Evolutionary conservation across 2,113 vertebrate species (phyloP), one percentile per base, ranked within the genome.

Genomic region (Ailurus styani): DNA sequence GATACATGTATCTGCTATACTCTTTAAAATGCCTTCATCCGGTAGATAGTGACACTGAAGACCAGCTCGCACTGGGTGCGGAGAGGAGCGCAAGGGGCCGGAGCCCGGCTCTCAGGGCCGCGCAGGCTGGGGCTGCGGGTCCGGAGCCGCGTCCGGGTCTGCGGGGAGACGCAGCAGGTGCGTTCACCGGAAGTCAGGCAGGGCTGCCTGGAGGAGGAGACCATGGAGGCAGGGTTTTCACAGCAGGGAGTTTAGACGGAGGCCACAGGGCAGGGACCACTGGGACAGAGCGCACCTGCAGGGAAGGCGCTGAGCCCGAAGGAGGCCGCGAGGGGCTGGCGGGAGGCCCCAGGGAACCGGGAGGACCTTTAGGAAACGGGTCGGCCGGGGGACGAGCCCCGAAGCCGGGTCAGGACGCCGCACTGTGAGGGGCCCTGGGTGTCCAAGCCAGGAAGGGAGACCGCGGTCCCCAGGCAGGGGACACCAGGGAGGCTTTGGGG

Each of bases 51-150:
- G 64, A 68, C 34, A n/a, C 64, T 4, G 34, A 68, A 34, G 31
- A n/a, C 60, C 10, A 62, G 34, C 34, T 68, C 8, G 17, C 0
- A 3, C 42, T 6, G 14, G 45, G 55, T 14, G 10, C 9, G 40
- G 40, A 29, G 10, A 12, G 60, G 40, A n/a, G 40, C 20, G 17
- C 34, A 50, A 1, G 47, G 45, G 21, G 50, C 29, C 5, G 6
- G 20, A 45, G 52, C 5, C 4, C 0, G 20, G 54, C 20, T 55
- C 54, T 7, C 45, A 5, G 45, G 45, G 45, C 11, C 0, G 9
- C 0, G 0, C 5, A 13, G 62, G 64, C 50, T 27, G 29, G 3
- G 8, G 37, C 42, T 11, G 8, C 29, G 7, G 20, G 6, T 15
- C 37, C 9, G 10, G n/a, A 57, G 64, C 31, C 20, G 17, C n/a